Evolutionary conservation across 2,888 invertebrate genomes (phyloP).

Genomic region (Phytoseiulus persimilis): DNA sequence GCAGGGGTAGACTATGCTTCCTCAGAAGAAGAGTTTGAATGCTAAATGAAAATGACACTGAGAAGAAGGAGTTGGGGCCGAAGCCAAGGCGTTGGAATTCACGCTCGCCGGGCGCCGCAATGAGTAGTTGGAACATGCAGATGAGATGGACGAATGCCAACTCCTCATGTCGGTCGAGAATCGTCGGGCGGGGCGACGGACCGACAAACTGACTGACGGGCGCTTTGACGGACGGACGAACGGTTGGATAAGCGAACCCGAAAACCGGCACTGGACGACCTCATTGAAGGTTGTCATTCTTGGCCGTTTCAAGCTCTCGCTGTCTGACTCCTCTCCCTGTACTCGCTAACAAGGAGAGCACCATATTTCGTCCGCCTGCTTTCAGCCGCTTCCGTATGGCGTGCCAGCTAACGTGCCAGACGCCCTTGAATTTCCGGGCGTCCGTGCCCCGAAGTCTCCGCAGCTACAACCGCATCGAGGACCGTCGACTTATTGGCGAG

Average conservation of each 20-base stretch:
- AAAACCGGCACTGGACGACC: not conserved
- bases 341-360: not conserved
- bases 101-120: not conserved
- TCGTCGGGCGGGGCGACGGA: not conserved
- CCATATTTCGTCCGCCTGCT: not conserved
- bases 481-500: not conserved
- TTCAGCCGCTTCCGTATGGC: not conserved
- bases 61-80: not conserved
- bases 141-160: not conserved
- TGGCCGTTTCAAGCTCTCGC: not conserved
- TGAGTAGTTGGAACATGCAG: conserved; percentile 5
- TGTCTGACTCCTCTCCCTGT: not conserved
- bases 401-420: not conserved
- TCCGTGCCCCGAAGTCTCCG: not conserved
- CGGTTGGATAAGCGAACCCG: not conserved
- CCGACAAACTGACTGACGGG: not conserved
- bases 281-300: not conserved
- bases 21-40: not conserved
- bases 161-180: not conserved
- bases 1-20: not conserved
- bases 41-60: conserved; percentile 5
- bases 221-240: not conserved
- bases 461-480: not conserved
- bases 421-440: not conserved
- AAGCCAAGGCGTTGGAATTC: not conserved